These are phyloP conservation scores for Pseudococcus viburni DNA, from an alignment of 2,888 invertebrate genomes.

Conservation along the genomic window DNA sequence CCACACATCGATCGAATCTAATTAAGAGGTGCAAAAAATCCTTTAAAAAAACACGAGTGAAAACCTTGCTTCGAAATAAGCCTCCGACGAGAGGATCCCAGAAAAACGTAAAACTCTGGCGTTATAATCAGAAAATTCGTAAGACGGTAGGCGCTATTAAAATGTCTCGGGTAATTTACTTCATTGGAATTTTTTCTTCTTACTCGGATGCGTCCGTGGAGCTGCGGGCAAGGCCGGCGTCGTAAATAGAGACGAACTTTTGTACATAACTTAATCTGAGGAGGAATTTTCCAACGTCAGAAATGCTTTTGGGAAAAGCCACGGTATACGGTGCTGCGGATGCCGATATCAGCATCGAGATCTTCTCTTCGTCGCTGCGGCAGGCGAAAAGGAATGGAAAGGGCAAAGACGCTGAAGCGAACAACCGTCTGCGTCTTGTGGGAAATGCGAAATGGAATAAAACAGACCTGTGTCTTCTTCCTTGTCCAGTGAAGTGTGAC, in stretches of 20 bases:
- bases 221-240: background rate
- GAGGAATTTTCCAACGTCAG: slow-evolving; percentile 51
- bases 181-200: slow-evolving; percentile 32
- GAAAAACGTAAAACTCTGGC: background rate
- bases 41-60: no score
- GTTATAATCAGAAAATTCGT: slow-evolving; percentile 19
- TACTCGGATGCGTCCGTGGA: background rate
- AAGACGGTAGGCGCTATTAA: slow-evolving; percentile 41
- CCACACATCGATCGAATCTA: no score
- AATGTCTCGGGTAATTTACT: slow-evolving; percentile 52
- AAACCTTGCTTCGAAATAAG: no score
- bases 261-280: slow-evolving; percentile 47
- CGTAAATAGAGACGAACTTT: background rate
- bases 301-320: slow-evolving; percentile 54
- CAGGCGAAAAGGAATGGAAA: background rate
- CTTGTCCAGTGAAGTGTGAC: slow-evolving; percentile 63
- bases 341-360: background rate
- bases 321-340: background rate
- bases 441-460: slow-evolving; percentile 63
- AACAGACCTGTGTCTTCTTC: slow-evolving; percentile 64
- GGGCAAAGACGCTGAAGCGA: slow-evolving; percentile 2
- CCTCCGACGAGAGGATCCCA: background rate
- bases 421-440: slow-evolving; percentile 53
- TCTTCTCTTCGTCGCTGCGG: background rate
- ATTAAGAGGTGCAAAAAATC: no score